Percentiles rank a stretch among this genome's conserved stretches.
Conservation (phyloP, 2,113 vertebrate species). For the Eidolon helvum region DNA sequence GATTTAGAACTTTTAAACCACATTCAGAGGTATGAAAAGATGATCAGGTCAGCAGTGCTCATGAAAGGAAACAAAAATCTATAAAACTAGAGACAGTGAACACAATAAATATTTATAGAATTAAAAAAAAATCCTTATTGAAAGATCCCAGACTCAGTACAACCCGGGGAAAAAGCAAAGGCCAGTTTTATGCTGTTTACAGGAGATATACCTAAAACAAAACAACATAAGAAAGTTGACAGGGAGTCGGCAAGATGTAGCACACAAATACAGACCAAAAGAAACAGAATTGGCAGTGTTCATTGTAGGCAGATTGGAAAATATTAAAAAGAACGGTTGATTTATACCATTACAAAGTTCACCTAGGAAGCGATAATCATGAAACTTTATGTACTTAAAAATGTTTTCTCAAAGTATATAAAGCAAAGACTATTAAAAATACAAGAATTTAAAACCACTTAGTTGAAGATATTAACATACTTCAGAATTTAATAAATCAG, state of each 20-base stretch:
- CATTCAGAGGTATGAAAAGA: background rate
- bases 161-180: background rate
- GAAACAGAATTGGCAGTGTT: background rate
- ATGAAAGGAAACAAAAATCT: background rate
- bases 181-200: background rate
- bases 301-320: background rate
- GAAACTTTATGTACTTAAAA: background rate
- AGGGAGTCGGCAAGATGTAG: no score
- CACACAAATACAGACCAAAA: background rate
- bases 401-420: background rate
- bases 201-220: background rate
- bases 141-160: background rate
- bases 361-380: background rate
- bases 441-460: background rate
- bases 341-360: background rate
- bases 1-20: background rate
- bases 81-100: background rate
- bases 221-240: background rate
- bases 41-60: background rate
- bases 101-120: background rate
- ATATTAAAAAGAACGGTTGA: background rate
- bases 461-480: background rate
- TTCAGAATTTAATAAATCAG: slow-evolving; percentile 18
- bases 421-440: background rate
- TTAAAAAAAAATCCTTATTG: background rate